These are phyloP conservation scores for Apocrypta bakeri DNA, from an alignment of 1,140 invertebrate species.

Conservation along the genomic window DNA sequence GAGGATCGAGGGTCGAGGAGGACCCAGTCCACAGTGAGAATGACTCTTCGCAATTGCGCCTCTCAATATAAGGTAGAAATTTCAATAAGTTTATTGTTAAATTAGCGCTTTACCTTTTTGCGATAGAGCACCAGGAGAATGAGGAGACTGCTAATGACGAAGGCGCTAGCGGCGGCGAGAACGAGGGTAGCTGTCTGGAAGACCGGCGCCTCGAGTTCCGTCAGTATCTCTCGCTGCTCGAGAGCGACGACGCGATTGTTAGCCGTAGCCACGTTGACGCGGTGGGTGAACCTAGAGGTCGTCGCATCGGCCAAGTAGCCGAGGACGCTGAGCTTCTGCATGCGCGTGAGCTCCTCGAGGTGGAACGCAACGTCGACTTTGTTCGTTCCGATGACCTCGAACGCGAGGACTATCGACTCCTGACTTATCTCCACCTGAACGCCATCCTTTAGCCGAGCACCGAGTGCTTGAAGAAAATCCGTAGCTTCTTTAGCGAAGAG, in stretches of 20 bases:
- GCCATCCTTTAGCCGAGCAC: slow-evolving; percentile 75
- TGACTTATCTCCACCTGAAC: slow-evolving; percentile 75
- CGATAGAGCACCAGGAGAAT: slow-evolving; percentile 81
- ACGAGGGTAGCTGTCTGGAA: slow-evolving; percentile 84
- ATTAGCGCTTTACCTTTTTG: slow-evolving; percentile 70
- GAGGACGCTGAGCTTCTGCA: slow-evolving; percentile 67
- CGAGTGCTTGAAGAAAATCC: slow-evolving; percentile 73
- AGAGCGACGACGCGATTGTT: slow-evolving; percentile 75
- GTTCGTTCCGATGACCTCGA: slow-evolving; percentile 78
- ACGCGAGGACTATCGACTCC: slow-evolving; percentile 77
- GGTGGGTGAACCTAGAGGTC: slow-evolving; percentile 77
- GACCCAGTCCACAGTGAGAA: too few relatives aligned
- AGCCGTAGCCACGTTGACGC: slow-evolving; percentile 69
- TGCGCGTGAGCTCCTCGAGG: slow-evolving; percentile 78
- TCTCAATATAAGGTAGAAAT: too few relatives aligned
- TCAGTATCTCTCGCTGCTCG: slow-evolving; percentile 81
- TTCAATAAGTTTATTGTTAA: too few relatives aligned
- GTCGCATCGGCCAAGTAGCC: slow-evolving; percentile 80
- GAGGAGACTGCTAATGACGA: slow-evolving; percentile 82
- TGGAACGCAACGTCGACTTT: slow-evolving; percentile 81
- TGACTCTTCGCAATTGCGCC: too few relatives aligned
- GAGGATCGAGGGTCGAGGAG: slow-evolving; percentile 3
- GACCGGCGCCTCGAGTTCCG: slow-evolving; percentile 79
- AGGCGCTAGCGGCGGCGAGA: slow-evolving; percentile 81
- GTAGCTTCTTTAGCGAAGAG: slow-evolving; percentile 75